Evolutionary conservation across 30 jellyfish, hydroid and myxozoan species (phyloP), one percentile per base, ranked within the genome.

Genomic region (Nemopilema nomurai): DNA sequence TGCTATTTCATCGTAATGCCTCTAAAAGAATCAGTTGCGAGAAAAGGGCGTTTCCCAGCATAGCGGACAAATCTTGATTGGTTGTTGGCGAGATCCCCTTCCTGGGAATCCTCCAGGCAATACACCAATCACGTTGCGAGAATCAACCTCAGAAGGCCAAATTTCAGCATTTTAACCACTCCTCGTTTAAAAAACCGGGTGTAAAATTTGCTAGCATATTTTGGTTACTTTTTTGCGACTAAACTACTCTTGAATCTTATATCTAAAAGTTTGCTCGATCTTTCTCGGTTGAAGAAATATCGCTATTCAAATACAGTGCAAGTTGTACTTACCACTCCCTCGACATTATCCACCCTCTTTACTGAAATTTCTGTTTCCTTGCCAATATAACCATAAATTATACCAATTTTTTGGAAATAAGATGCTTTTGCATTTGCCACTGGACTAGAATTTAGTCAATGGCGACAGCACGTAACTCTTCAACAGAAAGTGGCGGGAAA

Each of bases 381-480:
- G 57, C 13, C 57, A 41, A 41, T 41, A 41, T 41, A 41, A 41
- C 57, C 57, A 41, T 13, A 41, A 41, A 41, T 41, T 41, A 41
- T 41, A 41, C 57, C 57, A 41, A 41, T 41, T 6, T 41, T 41
- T 41, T 41, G 57, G 57, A 41, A 41, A 41, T 41, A 41, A 41
- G 57, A 13, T 41, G 9, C 57, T 41, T 41, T 41, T 41, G 57
- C 57, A 41, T 41, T 41, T 41, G 57, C 57, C 57, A 41, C 57
- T 41, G 57, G 57, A 41, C 57, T 41, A 41, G 6, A 41, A 3
- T 6, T 41, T 41, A n/a, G n/a, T n/a, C n/a, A n/a, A n/a, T n/a
- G n/a, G 57, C 57, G 57, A 33, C 72, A 74, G 84, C 84, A 74
- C 33, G 30, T 25, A 74, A 74, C 51, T 66, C 51, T 66, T 74